A percentile compares a stretch with the other conserved stretches of the same genome.
Conservation (phyloP, 2,888 invertebrate species). For the Drosophila affinis region DNA sequence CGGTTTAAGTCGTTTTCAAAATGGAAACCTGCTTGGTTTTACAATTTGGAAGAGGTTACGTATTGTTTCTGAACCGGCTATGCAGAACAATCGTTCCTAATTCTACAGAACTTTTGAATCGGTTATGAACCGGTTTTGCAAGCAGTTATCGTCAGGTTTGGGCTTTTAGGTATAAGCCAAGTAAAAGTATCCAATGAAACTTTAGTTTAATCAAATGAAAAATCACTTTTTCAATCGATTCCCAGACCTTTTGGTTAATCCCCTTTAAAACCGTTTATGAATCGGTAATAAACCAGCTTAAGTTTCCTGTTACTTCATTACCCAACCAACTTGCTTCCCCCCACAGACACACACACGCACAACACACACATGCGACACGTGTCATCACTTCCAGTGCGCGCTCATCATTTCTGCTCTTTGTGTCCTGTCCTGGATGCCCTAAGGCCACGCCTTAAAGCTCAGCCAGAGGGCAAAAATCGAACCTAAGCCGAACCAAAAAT, state of each 20-base stretch:
- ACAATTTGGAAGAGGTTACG: too few relatives aligned
- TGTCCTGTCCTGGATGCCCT: background rate
- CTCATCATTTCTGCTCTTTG: constrained; percentile 33
- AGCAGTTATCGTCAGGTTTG: background rate
- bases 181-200: background rate
- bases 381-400: constrained; percentile 43
- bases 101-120: background rate
- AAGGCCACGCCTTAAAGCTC: constrained; percentile 40
- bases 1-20: too few relatives aligned
- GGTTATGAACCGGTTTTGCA: background rate
- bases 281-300: background rate
- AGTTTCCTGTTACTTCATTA: constrained; percentile 25
- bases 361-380: constrained; percentile 32
- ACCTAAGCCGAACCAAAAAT: constrained; percentile 35
- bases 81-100: too few relatives aligned
- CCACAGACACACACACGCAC: background rate
- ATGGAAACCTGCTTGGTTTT: too few relatives aligned
- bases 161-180: background rate
- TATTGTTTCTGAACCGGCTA: too few relatives aligned
- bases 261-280: background rate
- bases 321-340: constrained; percentile 3
- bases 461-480: constrained; percentile 28
- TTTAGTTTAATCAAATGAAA: background rate
- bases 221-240: background rate
- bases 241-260: background rate